Evolutionary conservation across 2,113 vertebrate species (phyloP).

Genomic region (Sphaerodactylus townsendi): DNA sequence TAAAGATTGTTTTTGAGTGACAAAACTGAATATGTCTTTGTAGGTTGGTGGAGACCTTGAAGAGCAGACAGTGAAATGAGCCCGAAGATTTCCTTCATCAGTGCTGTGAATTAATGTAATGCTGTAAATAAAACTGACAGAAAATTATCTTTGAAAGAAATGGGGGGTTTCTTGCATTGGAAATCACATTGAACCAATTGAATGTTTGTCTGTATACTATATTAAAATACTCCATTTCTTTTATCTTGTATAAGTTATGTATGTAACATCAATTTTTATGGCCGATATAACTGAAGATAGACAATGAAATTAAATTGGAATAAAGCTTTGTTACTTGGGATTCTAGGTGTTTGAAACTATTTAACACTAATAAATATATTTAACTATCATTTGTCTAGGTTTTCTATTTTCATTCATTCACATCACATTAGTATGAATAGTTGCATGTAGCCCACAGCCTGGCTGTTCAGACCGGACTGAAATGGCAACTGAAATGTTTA

Average conservation of each 20-base stretch:
- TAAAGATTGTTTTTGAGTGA: not conserved
- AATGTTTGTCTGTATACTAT: conserved; percentile 52
- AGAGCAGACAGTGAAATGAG: conserved; percentile 88
- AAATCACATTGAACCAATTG: conserved; percentile 59
- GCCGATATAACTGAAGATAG: conserved; percentile 34
- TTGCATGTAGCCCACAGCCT: not conserved
- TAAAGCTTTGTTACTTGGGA: conserved; percentile 46
- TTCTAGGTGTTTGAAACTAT: conserved; percentile 49
- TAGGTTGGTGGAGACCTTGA: conserved; percentile 96
- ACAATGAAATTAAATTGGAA: conserved; percentile 11
- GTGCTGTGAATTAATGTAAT: conserved; percentile 49
- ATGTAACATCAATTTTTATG: conserved; percentile 62
- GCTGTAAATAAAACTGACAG: conserved; percentile 64
- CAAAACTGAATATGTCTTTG: conserved; percentile 32
- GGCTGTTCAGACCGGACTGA: not conserved
- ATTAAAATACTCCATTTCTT: conserved; percentile 50
- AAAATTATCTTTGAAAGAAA: conserved; percentile 22
- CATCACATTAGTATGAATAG: not conserved
- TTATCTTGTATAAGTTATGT: conserved; percentile 57
- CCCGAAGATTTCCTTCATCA: conserved; percentile 32
- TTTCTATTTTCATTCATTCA: not conserved
- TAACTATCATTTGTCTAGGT: conserved; percentile 35
- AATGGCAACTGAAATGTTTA: not conserved
- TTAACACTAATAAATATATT: conserved; percentile 75
- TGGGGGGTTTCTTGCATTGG: conserved; percentile 9